A percentile compares a stretch with the other conserved stretches of the same genome.
These are phyloP conservation scores for Aphidoletes aphidimyza DNA, from an alignment of 2,888 invertebrate species.

Conservation along the genomic window DNA sequence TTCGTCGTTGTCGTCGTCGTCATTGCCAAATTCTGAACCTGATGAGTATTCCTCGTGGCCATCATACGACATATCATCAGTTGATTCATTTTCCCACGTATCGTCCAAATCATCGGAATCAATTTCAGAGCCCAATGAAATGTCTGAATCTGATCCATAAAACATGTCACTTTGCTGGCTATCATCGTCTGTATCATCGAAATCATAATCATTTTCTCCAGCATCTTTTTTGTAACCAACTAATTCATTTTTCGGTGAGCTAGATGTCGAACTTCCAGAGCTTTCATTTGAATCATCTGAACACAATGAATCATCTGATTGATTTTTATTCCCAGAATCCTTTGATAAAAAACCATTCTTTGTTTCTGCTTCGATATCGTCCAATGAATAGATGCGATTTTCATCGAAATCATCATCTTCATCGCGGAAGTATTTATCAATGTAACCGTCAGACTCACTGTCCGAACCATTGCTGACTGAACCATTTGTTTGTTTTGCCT, in stretches of 20 bases:
- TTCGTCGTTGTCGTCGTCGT: background rate
- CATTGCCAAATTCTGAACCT: background rate
- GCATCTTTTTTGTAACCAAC: background rate
- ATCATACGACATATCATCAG: background rate
- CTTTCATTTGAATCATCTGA: no score
- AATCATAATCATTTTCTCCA: conserved; percentile 40
- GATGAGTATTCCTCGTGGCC: background rate
- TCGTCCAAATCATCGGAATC: background rate
- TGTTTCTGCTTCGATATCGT: background rate
- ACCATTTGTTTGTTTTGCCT: background rate
- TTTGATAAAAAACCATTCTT: conserved; percentile 54
- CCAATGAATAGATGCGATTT: background rate
- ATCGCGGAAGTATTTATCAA: conserved; percentile 52
- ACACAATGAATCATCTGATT: background rate
- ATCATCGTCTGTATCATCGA: no score
- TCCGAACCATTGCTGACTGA: conserved; percentile 39
- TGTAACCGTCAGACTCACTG: conserved; percentile 51
- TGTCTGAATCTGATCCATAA: conserved; percentile 2
- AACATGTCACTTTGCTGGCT: background rate
- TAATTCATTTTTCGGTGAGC: background rate
- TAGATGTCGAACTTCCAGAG: no score
- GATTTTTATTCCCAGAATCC: background rate
- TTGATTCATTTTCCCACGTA: conserved; percentile 3
- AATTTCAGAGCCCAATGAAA: background rate
- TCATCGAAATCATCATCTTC: conserved; percentile 1